phyloP scores from a whole-genome alignment of 2,113 vertebrate genomes.

The Chaetorhynchus papuensis region DNA sequence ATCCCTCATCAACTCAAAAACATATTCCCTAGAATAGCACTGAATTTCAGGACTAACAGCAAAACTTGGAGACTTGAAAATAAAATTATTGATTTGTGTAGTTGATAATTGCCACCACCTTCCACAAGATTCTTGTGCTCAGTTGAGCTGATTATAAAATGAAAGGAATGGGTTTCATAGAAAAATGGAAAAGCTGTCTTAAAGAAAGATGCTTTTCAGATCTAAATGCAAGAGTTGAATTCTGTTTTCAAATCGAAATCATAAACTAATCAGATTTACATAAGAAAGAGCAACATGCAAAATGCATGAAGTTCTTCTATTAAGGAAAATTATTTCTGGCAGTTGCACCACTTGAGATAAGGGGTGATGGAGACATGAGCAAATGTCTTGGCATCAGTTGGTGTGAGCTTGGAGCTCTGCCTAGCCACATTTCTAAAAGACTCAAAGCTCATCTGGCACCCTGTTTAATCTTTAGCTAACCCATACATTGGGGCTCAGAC shows the following conservation, averaged over 20 bases:
- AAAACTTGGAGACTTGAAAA: not conserved
- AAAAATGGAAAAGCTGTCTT: not conserved
- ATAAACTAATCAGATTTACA: not conserved
- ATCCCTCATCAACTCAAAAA: not conserved
- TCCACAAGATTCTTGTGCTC: not conserved
- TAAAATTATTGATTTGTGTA: not conserved
- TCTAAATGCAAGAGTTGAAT: not conserved
- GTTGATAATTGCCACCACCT: not conserved
- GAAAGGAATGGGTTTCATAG: not conserved
- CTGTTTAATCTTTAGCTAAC: not conserved
- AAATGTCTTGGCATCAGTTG: constrained; percentile 15
- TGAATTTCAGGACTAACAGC: not conserved
- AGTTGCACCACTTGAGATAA: constrained; percentile 14
- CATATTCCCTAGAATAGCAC: not conserved
- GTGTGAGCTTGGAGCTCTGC: constrained; percentile 18
- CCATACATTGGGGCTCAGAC: not conserved
- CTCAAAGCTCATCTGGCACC: constrained; percentile 14
- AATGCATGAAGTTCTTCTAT: not conserved
- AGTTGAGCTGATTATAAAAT: not conserved
- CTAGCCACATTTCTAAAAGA: not conserved
- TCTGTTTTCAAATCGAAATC: not conserved
- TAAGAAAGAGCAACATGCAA: not conserved
- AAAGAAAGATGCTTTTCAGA: not conserved
- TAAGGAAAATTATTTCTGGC: constrained; percentile 21
- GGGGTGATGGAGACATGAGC: not conserved